Base-by-base conservation (phyloP, 2,888 invertebrate genomes). In the Pandemis heparana region DNA sequence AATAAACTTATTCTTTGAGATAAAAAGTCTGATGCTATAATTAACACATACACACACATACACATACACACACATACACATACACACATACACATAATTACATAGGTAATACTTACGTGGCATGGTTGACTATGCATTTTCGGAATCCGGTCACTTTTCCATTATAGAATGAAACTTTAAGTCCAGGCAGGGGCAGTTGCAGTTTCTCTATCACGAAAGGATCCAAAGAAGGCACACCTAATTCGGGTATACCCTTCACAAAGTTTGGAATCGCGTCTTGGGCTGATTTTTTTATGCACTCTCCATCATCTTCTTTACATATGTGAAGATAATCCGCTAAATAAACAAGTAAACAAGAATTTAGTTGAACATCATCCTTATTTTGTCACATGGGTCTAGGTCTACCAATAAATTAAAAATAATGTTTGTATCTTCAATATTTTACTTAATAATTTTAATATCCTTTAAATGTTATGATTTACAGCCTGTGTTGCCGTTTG, bases 301-400 rank as follows among this genome's bases (percentile, higher is more conserved):
- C 87, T 65, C 83, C 81, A 7, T 85, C 83, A 0, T 93, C 91
- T 0, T 80, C 85, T 64, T 89, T 89, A 80, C 94, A 94, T 0
- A 92, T 92, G 48, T 85, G 87, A 59, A 94, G 94, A 78, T 74
- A 94, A 78, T 93, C 91, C 48, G 94, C 94, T 94, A 85, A 38
- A 32, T 32, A 32, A 85, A 87, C 18, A 18, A 38, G n/a, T 48
- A 51, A 60, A n/a, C n/a, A n/a, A 14, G 5, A n/a, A 48, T 48
- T 48, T 48, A 48, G 5, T 6, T 1, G 5, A n/a, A 48, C 1
- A 5, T 43, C 12, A 43, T 43, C 12, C n/a, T n/a, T 48, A 48
- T n/a, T n/a, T 32, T 48, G n/a, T 43, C 43, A 43, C 43, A 43
- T 43, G 12, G 10, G 12, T 5, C n/a, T n/a, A n/a, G n/a, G n/a